These are phyloP conservation scores for Tetanocera ferruginea DNA, from an alignment of 2,888 invertebrate genomes.

Conservation along the genomic window DNA sequence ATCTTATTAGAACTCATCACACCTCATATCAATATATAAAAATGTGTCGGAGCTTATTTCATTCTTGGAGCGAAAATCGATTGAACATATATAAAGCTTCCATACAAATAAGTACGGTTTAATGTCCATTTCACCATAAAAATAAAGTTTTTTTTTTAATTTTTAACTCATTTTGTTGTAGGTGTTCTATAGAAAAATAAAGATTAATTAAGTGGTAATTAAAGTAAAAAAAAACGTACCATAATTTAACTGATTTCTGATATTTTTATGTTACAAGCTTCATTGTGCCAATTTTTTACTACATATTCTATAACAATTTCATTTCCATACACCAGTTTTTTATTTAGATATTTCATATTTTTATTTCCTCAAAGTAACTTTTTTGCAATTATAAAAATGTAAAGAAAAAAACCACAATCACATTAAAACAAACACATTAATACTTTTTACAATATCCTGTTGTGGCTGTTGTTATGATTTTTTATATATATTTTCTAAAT, in stretches of 20 bases:
- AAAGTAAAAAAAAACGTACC: neutral
- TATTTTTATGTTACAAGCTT: neutral
- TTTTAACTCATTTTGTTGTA: too few relatives aligned
- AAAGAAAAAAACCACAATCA: neutral
- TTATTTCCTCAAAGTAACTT: neutral
- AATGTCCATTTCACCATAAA: too few relatives aligned
- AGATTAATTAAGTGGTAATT: neutral
- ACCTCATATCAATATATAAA: too few relatives aligned
- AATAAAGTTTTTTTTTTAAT: too few relatives aligned
- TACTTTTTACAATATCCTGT: constrained; percentile 45
- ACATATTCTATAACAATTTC: too few relatives aligned
- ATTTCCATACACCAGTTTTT: neutral
- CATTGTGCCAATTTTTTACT: too few relatives aligned
- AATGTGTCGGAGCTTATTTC: too few relatives aligned
- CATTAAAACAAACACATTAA: constrained; percentile 36
- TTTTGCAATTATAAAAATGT: constrained; percentile 36
- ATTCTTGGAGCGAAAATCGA: too few relatives aligned
- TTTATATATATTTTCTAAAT: neutral
- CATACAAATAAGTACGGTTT: too few relatives aligned
- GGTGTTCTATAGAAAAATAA: too few relatives aligned
- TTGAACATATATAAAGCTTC: too few relatives aligned
- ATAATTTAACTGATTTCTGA: constrained; percentile 2
- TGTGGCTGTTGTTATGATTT: constrained; percentile 9
- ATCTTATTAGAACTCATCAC: too few relatives aligned
- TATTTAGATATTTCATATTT: neutral